Evolutionary conservation across 1,140 invertebrate species (phyloP), one percentile per base, ranked within the genome.

Genomic region (Drosophila trapezifrons): DNA sequence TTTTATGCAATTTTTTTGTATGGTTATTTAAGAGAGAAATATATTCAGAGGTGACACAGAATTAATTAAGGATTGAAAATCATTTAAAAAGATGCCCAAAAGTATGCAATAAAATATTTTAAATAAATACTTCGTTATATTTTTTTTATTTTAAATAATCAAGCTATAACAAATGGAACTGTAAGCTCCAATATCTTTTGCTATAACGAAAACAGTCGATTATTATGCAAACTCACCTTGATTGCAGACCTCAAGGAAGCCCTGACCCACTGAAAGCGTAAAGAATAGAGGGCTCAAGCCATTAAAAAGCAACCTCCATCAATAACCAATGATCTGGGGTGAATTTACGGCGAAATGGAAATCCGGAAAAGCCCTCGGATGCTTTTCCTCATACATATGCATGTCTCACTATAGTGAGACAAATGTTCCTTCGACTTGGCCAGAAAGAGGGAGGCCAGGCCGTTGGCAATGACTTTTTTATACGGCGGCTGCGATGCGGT

Each of bases 401-500:
- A 56, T 52, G 42, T 71, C 42, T 27, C n/a, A 20, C 45, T 29
- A 71, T 58, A 58, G 67, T 71, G 65, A 71, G 69, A 71, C 67
- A 69, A 57, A 47, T 69, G 27, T 35, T 49, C 27, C 52, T 58
- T 72, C 32, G 55, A 37, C 69, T 66, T 40, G 56, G 58, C 60
- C 54, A 20, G 32, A n/a, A n/a, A 6, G 51, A 22, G 51, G 18
- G 29, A 20, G 18, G 17, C 51, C 49, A 13, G 45, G 62, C 46
- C 46, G 32, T 45, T 45, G 65, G 46, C 35, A 69, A 54, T 64
- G 59, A 66, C 65, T 58, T 60, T 55, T 73, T 85, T 84, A 80
- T 76, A 69, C 66, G 49, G 58, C 64, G 57, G 70, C 75, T 63
- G 67, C 66, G 76, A 74, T 86, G 83, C 76, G 84, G 72, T 62